These are phyloP conservation scores for Chromis chromis DNA, from an alignment of 2,797 vertebrate species.

Conservation along the genomic window DNA sequence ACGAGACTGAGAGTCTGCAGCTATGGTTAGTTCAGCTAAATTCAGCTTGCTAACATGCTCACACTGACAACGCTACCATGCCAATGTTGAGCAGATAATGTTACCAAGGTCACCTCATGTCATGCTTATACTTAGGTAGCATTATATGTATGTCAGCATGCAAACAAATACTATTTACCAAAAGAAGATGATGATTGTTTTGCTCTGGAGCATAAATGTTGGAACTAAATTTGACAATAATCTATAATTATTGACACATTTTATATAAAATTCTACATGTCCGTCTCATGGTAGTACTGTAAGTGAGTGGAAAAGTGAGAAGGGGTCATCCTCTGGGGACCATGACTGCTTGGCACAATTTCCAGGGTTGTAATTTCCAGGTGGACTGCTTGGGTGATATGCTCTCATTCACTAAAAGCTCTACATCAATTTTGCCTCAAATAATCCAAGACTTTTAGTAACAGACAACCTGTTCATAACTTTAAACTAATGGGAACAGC, in stretches of 20 bases:
- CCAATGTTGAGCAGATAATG: too few relatives aligned
- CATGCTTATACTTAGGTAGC: too few relatives aligned
- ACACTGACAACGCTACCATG: background rate
- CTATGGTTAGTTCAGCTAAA: conserved; percentile 15
- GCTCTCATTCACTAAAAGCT: too few relatives aligned
- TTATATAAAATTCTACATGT: background rate
- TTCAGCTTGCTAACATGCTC: conserved; percentile 1
- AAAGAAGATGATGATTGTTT: background rate
- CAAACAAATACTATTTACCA: background rate
- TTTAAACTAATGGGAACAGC: too few relatives aligned
- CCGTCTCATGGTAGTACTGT: background rate
- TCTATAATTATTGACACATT: background rate
- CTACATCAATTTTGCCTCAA: too few relatives aligned
- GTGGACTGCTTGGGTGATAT: too few relatives aligned
- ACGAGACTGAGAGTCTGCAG: background rate
- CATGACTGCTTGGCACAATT: background rate
- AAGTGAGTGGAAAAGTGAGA: background rate
- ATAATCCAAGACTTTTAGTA: too few relatives aligned
- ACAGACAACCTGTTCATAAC: too few relatives aligned
- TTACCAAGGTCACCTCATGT: background rate
- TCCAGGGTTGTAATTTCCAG: background rate
- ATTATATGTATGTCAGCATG: too few relatives aligned
- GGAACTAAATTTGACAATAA: background rate
- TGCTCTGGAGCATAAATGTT: background rate
- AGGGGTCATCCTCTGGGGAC: conserved; percentile 4